Conservation (phyloP, 1,140 invertebrate genomes). For the Proctacanthus coquilletti region DNA sequence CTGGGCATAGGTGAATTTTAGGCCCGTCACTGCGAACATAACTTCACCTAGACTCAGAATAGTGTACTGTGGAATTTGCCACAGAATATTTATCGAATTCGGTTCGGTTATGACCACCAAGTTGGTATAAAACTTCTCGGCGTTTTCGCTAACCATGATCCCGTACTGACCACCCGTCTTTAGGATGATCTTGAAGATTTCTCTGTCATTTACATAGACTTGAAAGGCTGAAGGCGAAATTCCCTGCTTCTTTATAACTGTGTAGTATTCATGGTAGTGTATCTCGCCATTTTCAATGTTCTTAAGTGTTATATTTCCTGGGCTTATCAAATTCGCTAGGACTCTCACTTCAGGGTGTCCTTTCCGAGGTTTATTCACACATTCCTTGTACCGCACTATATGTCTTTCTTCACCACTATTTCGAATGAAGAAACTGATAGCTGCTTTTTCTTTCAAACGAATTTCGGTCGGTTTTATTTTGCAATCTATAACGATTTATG, state of each 20-base stretch:
- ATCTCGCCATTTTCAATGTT: constrained; percentile 4
- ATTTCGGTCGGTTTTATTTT: background rate
- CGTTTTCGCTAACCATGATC: constrained; percentile 27
- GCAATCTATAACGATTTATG: constrained; percentile 7
- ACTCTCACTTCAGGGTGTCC: constrained; percentile 17
- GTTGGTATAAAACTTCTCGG: constrained; percentile 5
- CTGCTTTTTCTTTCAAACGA: constrained; percentile 9
- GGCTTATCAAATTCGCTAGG: constrained; percentile 12
- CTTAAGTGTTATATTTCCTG: constrained; percentile 10
- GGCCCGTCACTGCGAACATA: constrained; percentile 82
- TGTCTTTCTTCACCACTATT: constrained; percentile 6
- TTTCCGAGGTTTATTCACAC: constrained; percentile 19
- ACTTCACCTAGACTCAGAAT: constrained; percentile 66
- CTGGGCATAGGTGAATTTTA: constrained; percentile 83
- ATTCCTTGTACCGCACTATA: constrained; percentile 12
- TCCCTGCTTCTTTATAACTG: constrained; percentile 17
- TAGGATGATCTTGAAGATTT: constrained; percentile 19
- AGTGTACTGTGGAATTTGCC: constrained; percentile 75
- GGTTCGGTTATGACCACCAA: constrained; percentile 36
- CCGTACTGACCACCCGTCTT: constrained; percentile 44
- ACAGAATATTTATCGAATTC: constrained; percentile 63
- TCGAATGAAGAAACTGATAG: constrained; percentile 33
- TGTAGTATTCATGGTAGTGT: constrained; percentile 9
- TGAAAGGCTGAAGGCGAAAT: constrained; percentile 32
- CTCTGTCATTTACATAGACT: constrained; percentile 19